A percentile compares a stretch with the other conserved stretches of the same genome.
phyloP scores from a whole-genome alignment of 1,140 invertebrate genomes.

The Drosophila bocki region DNA sequence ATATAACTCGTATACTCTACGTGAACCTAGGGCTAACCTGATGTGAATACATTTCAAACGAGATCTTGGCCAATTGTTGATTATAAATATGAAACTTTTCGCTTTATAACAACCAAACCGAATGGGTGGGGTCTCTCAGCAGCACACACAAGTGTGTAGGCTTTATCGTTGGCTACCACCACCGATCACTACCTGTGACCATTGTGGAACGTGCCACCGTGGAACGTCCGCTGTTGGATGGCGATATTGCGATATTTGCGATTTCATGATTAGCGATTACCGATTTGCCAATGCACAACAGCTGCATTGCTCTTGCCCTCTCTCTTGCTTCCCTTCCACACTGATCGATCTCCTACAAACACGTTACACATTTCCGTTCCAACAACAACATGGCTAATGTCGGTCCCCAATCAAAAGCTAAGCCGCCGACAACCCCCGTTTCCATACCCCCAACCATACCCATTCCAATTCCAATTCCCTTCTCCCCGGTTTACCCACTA shows the following conservation, averaged over 20 bases:
- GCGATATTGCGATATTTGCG: constrained; percentile 25
- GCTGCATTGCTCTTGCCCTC: constrained; percentile 7
- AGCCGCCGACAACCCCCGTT: constrained; percentile 13
- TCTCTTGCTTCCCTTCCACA: not conserved
- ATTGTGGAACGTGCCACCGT: constrained; percentile 52
- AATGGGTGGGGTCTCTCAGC: not conserved
- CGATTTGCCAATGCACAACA: constrained; percentile 20
- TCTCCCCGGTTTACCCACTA: not conserved
- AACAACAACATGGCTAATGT: constrained; percentile 20
- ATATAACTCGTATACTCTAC: not conserved
- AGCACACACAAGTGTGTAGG: not conserved
- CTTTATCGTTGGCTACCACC: constrained; percentile 19
- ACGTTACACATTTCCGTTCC: constrained; percentile 72
- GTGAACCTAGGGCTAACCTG: not conserved
- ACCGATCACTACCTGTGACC: not conserved
- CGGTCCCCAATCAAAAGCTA: constrained; percentile 51
- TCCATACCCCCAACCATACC: not conserved
- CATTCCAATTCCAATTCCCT: not conserved
- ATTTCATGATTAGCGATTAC: constrained; percentile 30
- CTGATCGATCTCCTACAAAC: constrained; percentile 35
- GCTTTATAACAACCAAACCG: not conserved
- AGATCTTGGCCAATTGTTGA: not conserved
- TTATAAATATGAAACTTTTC: not conserved
- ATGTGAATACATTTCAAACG: not conserved
- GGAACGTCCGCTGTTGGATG: constrained; percentile 31